phyloP scores from a whole-genome alignment of 2,888 invertebrate genomes.

The Orthosia incerta region DNA sequence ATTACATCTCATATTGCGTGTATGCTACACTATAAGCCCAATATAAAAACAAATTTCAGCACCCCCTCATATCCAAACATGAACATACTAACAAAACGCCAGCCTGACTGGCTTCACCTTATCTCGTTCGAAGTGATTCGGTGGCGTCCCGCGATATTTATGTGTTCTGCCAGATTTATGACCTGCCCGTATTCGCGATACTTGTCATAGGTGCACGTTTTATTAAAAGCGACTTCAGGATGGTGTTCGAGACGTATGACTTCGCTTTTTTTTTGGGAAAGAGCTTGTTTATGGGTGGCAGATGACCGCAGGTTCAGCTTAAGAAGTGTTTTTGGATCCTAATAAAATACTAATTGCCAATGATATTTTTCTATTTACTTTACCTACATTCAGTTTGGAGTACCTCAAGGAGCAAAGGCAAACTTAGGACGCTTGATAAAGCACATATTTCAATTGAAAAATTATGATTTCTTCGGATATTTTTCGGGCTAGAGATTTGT shows the following conservation, averaged over 20 bases:
- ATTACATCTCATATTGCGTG: background rate
- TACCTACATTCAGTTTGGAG: background rate
- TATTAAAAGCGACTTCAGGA: constrained; percentile 42
- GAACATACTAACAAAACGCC: constrained; percentile 56
- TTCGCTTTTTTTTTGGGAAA: background rate
- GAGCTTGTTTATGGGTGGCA: background rate
- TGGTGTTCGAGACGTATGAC: background rate
- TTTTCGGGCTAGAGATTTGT: background rate
- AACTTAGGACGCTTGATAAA: background rate
- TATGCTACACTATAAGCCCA: no score
- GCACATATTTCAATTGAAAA: no score
- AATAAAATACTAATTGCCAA: no score
- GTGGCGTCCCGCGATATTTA: constrained; percentile 76
- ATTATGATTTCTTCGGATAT: background rate
- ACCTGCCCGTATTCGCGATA: constrained; percentile 45
- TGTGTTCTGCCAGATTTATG: constrained; percentile 77
- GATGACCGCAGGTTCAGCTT: background rate
- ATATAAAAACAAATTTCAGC: constrained; percentile 1
- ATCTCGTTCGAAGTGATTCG: constrained; percentile 82
- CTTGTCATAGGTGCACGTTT: constrained; percentile 50
- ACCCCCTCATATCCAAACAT: constrained; percentile 18
- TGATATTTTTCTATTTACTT: no score
- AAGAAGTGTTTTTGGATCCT: no score
- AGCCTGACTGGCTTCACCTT: constrained; percentile 76
- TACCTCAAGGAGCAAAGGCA: background rate